A percentile compares a stretch with the other conserved stretches of the same genome.
These are phyloP conservation scores for Ceratoteleas bidentatus DNA, from an alignment of 1,140 invertebrate genomes.

Conservation along the genomic window DNA sequence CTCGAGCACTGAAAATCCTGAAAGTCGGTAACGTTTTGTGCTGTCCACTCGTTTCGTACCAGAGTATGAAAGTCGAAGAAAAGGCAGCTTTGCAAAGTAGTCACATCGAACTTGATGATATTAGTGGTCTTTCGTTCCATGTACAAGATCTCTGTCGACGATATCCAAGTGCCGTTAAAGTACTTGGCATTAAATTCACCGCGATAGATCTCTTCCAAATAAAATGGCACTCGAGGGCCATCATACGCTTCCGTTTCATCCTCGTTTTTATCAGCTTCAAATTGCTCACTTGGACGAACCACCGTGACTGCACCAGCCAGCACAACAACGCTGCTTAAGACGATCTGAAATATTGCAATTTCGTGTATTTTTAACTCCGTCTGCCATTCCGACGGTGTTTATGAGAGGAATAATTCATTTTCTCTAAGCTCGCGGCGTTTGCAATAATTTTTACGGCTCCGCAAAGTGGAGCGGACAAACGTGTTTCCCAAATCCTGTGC, in stretches of 20 bases:
- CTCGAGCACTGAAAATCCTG: too few relatives aligned
- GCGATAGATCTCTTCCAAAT: conserved; percentile 68
- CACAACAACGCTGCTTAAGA: conserved; percentile 29
- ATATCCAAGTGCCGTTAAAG: conserved; percentile 78
- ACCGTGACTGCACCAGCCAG: conserved; percentile 16
- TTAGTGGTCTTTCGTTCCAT: conserved; percentile 45
- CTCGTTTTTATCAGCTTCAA: conserved; percentile 45
- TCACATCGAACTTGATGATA: conserved; percentile 67
- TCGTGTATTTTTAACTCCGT: conserved; percentile 9
- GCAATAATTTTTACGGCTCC: too few relatives aligned
- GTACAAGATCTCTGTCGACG: conserved; percentile 71
- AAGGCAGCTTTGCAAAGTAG: conserved; percentile 34
- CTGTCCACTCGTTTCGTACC: conserved; percentile 46
- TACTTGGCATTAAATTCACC: conserved; percentile 54
- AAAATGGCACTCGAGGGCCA: conserved; percentile 61
- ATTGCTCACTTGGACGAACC: conserved; percentile 34
- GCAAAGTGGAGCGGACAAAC: neutral
- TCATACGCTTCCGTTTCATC: conserved; percentile 48
- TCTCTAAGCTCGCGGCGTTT: too few relatives aligned
- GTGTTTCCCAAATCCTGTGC: neutral
- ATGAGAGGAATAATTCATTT: too few relatives aligned
- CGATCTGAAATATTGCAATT: conserved; percentile 40
- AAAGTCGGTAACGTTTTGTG: too few relatives aligned
- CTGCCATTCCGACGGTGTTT: too few relatives aligned
- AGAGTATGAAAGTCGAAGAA: conserved; percentile 56